Evolutionary conservation across 1,140 invertebrate genomes (phyloP).

Genomic region (Muscidifurax raptorellus): DNA sequence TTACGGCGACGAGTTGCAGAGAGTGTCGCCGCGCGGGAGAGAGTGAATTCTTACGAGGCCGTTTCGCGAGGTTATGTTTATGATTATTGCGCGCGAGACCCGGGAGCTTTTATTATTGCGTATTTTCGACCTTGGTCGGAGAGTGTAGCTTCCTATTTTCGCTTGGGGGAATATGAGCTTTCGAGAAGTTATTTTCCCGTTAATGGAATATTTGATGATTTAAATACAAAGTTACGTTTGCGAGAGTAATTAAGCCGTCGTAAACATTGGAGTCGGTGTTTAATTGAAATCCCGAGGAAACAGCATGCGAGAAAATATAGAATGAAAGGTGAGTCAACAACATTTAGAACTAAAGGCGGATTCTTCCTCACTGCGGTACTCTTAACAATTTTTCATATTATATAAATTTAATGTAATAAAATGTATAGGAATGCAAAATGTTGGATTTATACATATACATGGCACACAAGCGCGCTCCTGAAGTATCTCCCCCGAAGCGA

Average conservation of each 20-base stretch:
- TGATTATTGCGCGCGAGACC: neutral
- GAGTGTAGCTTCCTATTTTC: no score
- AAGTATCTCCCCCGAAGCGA: constrained; percentile 11
- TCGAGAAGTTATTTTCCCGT: neutral
- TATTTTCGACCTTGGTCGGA: neutral
- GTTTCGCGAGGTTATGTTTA: constrained; percentile 10
- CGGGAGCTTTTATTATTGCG: neutral
- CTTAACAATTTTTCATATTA: neutral
- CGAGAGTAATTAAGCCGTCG: neutral
- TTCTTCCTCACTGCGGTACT: neutral
- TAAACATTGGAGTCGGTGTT: neutral
- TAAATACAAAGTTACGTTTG: neutral
- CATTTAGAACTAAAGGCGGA: no score
- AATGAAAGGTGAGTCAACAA: neutral
- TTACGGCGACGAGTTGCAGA: neutral
- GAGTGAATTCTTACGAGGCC: constrained; percentile 23
- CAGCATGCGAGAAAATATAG: neutral
- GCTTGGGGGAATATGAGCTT: neutral
- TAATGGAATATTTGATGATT: neutral
- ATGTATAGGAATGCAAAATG: constrained; percentile 16
- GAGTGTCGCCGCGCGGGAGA: neutral
- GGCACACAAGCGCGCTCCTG: neutral
- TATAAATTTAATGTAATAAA: no score
- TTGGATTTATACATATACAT: neutral
- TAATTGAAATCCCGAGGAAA: neutral